Evolutionary conservation across 1,140 invertebrate species (phyloP).

Genomic region (Macrobrachium nipponense): DNA sequence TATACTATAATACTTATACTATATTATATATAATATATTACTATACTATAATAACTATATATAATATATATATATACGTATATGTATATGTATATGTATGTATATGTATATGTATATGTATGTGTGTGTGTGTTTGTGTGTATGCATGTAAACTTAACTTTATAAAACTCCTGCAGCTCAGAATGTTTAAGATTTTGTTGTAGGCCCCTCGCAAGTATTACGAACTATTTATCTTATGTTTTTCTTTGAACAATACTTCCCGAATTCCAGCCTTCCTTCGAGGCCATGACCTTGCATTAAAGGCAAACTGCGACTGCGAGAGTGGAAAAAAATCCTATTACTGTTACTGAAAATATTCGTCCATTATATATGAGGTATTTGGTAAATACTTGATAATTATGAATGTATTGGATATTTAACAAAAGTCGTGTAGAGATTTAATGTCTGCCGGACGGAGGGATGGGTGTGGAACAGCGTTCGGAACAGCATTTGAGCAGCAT

Average conservation of each 20-base stretch:
- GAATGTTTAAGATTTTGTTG: too few relatives aligned
- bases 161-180: not conserved
- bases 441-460: too few relatives aligned
- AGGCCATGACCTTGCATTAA: not conserved
- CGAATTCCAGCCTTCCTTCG: too few relatives aligned
- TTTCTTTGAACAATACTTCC: too few relatives aligned
- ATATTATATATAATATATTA: too few relatives aligned
- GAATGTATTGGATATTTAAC: too few relatives aligned
- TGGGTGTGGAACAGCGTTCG: not conserved
- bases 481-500: not conserved
- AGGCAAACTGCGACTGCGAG: not conserved
- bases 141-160: constrained; percentile 14
- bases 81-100: constrained; percentile 2
- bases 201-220: not conserved
- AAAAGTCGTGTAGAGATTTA: too few relatives aligned
- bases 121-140: constrained; percentile 17
- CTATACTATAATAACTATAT: not conserved
- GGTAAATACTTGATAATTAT: too few relatives aligned
- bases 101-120: not conserved
- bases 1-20: too few relatives aligned
- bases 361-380: too few relatives aligned
- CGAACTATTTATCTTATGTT: not conserved
- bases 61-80: not conserved
- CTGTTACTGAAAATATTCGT: too few relatives aligned
- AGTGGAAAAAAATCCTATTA: not conserved